Percentiles rank a stretch among this genome's conserved stretches.
Conservation (phyloP, 2,113 vertebrate species). For the Apteryx owenii region DNA sequence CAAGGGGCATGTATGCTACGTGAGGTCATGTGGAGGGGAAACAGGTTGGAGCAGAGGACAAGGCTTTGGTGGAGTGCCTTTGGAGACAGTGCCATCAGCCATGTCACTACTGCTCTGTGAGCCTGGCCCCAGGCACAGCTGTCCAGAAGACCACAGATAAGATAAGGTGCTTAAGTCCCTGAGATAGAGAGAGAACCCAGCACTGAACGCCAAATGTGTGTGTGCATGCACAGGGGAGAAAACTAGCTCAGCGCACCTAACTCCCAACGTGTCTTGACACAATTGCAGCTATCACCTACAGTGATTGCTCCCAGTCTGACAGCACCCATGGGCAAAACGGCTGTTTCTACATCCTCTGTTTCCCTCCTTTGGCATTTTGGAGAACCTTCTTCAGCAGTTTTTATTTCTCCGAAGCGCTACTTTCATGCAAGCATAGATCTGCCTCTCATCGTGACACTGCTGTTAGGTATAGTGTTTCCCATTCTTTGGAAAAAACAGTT, state of each 20-base stretch:
- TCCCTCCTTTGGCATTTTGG: neutral
- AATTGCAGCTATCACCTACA: neutral
- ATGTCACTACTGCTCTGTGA: neutral
- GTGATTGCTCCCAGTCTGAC: neutral
- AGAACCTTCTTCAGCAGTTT: neutral
- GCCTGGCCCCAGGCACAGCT: neutral
- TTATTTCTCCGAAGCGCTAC: neutral
- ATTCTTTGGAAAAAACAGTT: neutral
- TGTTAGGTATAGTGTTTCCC: neutral
- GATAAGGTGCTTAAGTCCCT: neutral
- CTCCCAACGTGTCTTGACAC: neutral
- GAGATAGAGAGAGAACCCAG: neutral
- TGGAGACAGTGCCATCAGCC: neutral
- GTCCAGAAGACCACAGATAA: neutral
- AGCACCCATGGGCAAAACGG: neutral
- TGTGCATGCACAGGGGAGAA: neutral
- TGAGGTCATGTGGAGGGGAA: neutral
- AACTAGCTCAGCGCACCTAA: neutral
- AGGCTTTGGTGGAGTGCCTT: neutral
- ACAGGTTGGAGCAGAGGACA: neutral
- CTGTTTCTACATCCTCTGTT: neutral
- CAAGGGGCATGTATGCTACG: neutral
- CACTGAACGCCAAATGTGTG: neutral
- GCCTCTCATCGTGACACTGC: neutral
- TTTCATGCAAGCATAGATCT: neutral